Percentiles rank a stretch among this genome's conserved stretches.
These are phyloP conservation scores for Hepsetus odoe DNA, from an alignment of 2,113 vertebrate genomes.

Conservation along the genomic window DNA sequence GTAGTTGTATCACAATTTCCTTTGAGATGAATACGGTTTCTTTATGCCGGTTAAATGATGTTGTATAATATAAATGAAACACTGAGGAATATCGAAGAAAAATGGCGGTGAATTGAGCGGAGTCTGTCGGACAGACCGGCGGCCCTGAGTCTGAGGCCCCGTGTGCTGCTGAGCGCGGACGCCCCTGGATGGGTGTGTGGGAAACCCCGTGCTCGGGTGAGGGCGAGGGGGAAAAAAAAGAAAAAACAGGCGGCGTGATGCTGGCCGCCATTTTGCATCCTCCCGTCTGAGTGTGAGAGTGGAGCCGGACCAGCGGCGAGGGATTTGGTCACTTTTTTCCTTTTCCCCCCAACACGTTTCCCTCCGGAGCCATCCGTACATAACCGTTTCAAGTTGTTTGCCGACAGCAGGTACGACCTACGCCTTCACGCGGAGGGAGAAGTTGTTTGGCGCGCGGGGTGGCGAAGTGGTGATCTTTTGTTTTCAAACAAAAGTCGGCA, in stretches of 20 bases:
- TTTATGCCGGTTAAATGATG: too few species aligned
- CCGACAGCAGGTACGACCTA: constrained; percentile 81
- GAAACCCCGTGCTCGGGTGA: constrained; percentile 82
- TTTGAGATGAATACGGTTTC: too few species aligned
- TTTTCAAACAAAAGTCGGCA: constrained; percentile 78
- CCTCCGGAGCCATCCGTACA: constrained; percentile 73
- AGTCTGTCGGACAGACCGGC: too few species aligned
- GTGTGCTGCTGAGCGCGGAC: neutral
- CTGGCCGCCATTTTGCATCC: constrained; percentile 97
- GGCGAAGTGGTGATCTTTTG: constrained; percentile 56
- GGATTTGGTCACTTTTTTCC: constrained; percentile 81
- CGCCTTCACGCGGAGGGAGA: constrained; percentile 54
- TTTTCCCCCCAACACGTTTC: constrained; percentile 73
- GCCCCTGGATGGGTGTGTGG: constrained; percentile 75
- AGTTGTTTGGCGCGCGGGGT: constrained; percentile 53
- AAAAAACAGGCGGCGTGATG: constrained; percentile 83
- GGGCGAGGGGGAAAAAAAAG: neutral
- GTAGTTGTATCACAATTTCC: too few species aligned
- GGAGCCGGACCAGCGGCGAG: constrained; percentile 85
- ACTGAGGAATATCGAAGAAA: too few species aligned
- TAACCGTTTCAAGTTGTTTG: constrained; percentile 70
- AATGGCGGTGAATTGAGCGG: too few species aligned
- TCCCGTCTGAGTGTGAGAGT: constrained; percentile 86
- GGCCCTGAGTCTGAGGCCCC: too few species aligned
- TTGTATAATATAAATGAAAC: too few species aligned